A percentile compares a stretch with the other conserved stretches of the same genome.
These are phyloP conservation scores for Phycodurus eques DNA, from an alignment of 2,113 vertebrate genomes.

Conservation along the genomic window DNA sequence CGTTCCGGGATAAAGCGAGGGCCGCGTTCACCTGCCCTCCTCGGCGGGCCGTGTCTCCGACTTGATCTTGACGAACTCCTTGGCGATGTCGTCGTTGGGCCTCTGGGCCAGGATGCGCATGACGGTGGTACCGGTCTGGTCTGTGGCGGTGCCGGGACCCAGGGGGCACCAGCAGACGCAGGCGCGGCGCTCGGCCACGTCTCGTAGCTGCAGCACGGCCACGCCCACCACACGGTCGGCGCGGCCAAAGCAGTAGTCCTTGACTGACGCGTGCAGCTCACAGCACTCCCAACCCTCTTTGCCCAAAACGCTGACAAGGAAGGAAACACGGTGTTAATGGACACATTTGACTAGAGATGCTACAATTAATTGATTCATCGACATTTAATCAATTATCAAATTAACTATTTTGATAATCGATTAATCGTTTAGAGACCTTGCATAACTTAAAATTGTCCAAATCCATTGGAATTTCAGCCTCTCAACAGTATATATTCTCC, in stretches of 20 bases:
- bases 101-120: slow-evolving; percentile 93
- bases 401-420: too few species aligned
- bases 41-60: slow-evolving; percentile 86
- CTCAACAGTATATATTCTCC: too few species aligned
- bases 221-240: slow-evolving; percentile 90
- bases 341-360: too few species aligned
- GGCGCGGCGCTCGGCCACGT: slow-evolving; percentile 85
- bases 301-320: slow-evolving; percentile 77
- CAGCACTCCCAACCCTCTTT: slow-evolving; percentile 88
- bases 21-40: slow-evolving; percentile 82
- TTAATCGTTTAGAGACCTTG: too few species aligned
- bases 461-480: too few species aligned
- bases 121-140: slow-evolving; percentile 89
- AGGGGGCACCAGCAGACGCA: slow-evolving; percentile 96
- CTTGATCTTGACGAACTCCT: slow-evolving; percentile 93
- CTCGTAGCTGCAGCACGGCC: slow-evolving; percentile 88
- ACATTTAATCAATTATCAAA: too few species aligned
- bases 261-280: slow-evolving; percentile 91
- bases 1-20: background rate
- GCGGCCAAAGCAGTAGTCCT: slow-evolving; percentile 97
- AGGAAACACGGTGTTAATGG: background rate
- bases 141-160: slow-evolving; percentile 81
- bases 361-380: too few species aligned
- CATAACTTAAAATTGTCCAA: too few species aligned
- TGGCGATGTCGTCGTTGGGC: slow-evolving; percentile 91